A percentile compares a stretch with the other conserved stretches of the same genome.
Evolutionary conservation across 2,113 vertebrate genomes (phyloP).

Genomic region (Misgurnus mizolepis): DNA sequence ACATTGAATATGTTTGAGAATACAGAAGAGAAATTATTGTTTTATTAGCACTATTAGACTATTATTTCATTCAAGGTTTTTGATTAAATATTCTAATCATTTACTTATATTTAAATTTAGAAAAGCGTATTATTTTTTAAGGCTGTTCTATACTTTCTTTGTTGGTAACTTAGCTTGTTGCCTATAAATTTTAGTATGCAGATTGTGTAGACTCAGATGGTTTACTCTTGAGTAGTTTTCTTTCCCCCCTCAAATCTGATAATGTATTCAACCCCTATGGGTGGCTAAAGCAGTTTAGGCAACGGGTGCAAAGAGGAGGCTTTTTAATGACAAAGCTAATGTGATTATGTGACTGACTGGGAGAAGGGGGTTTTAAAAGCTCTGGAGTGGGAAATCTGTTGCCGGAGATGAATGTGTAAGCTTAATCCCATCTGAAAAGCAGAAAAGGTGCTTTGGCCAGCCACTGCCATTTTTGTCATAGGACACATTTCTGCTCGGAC

Average conservation of each 20-base stretch:
- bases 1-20: background rate
- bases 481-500: constrained; percentile 89
- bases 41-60: background rate
- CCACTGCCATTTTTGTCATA: constrained; percentile 80
- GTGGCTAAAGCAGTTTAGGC: constrained; percentile 96
- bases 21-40: background rate
- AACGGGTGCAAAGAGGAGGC: constrained; percentile 86
- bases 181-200: background rate
- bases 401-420: constrained; percentile 98
- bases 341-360: constrained; percentile 98
- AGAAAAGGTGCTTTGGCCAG: constrained; percentile 89
- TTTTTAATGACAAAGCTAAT: constrained; percentile 99
- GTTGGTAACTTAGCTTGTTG: background rate
- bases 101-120: background rate
- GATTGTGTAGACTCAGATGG: constrained; percentile 17
- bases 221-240: constrained; percentile 82
- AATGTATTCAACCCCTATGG: constrained; percentile 96
- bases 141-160: background rate
- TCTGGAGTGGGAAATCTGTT: constrained; percentile 94
- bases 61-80: background rate
- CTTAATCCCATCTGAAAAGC: constrained; percentile 98
- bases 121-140: too few relatives aligned
- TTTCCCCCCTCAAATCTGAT: constrained; percentile 70
- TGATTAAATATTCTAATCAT: background rate
- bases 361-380: constrained; percentile 90